phyloP scores from a whole-genome alignment of 2,113 vertebrate genomes.

The Toxostoma redivivum region DNA sequence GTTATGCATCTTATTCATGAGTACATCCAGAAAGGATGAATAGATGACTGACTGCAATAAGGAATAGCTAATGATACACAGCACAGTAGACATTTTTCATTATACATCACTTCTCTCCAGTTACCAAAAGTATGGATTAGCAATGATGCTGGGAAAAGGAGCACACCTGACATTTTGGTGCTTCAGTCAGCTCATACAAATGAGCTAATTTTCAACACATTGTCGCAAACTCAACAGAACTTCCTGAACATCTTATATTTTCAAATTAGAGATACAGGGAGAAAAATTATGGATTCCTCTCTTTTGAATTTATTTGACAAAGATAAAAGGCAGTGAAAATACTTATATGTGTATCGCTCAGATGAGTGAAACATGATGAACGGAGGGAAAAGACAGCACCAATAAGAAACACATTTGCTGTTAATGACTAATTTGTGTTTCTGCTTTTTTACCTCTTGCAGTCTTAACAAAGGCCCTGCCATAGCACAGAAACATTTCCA shows the following conservation, averaged over 20 bases:
- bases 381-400: background rate
- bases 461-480: background rate
- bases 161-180: conserved; percentile 47
- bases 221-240: conserved; percentile 16
- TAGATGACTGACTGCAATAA: conserved; percentile 67
- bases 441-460: background rate
- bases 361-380: background rate
- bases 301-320: background rate
- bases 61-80: conserved; percentile 55
- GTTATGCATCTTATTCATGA: conserved; percentile 57
- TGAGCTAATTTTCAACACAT: conserved; percentile 35
- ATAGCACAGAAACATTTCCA: background rate
- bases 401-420: background rate
- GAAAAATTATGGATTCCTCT: background rate
- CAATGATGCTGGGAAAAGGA: background rate
- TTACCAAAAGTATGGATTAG: conserved; percentile 22
- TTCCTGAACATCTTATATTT: conserved; percentile 11
- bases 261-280: background rate
- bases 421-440: background rate
- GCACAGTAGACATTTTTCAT: conserved; percentile 52
- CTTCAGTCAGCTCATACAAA: conserved; percentile 40
- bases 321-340: background rate
- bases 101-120: conserved; percentile 41
- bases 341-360: background rate
- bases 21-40: conserved; percentile 57